Evolutionary conservation across 2,888 invertebrate species (phyloP).

Genomic region (Zele albiditarsus): DNA sequence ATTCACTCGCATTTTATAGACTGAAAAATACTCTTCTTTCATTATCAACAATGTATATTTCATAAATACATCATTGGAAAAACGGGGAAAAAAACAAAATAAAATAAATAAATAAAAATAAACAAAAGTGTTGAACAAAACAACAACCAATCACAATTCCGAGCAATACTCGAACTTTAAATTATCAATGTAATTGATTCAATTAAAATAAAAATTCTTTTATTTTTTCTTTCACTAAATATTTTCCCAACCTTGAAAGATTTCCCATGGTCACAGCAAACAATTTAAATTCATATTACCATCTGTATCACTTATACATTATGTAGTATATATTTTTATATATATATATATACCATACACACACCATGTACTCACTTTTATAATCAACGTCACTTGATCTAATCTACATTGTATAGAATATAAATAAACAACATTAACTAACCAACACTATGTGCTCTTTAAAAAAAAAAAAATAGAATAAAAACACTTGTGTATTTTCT

Average conservation of each 20-base stretch:
- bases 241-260: no score
- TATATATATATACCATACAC: not conserved
- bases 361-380: slow-evolving; percentile 2
- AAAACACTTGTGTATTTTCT: not conserved
- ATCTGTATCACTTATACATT: not conserved
- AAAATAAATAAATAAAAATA: no score
- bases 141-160: no score
- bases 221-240: no score
- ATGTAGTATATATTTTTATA: not conserved
- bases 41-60: no score
- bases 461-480: not conserved
- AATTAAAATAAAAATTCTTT: no score
- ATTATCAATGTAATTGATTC: no score
- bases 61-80: no score
- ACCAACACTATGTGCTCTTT: not conserved
- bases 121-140: no score
- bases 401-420: not conserved
- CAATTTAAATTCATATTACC: not conserved
- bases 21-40: not conserved
- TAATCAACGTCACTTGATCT: not conserved
- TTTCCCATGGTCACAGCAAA: not conserved
- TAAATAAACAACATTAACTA: not conserved
- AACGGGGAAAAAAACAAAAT: no score
- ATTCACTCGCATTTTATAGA: not conserved
- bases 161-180: no score